phyloP scores from a whole-genome alignment of 2,797 vertebrate species.

The Enteromius trimaculatus region DNA sequence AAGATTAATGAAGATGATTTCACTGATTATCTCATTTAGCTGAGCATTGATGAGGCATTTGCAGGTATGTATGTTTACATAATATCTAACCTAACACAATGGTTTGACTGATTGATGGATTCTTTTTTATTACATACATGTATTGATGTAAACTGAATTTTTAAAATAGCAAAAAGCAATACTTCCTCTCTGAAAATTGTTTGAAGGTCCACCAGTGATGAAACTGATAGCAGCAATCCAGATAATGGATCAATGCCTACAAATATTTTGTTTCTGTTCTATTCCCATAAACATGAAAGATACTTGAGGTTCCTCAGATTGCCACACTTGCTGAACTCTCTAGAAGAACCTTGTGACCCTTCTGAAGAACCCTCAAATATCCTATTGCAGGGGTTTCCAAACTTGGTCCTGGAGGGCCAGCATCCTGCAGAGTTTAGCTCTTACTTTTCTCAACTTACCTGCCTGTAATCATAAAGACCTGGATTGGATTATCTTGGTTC shows the following conservation, averaged over 20 bases:
- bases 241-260: constrained; percentile 63
- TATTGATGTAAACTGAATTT: background rate
- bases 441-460: background rate
- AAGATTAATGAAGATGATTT: background rate
- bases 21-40: constrained; percentile 58
- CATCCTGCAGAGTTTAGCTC: background rate
- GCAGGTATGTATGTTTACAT: background rate
- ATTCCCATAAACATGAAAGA: background rate
- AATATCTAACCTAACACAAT: background rate
- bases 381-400: background rate
- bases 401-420: background rate
- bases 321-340: background rate
- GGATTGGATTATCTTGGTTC: background rate
- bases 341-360: background rate
- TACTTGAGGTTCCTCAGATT: background rate
- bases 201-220: constrained; percentile 74
- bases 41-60: constrained; percentile 71
- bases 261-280: background rate
- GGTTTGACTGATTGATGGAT: background rate
- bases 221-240: constrained; percentile 81
- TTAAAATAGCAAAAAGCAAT: background rate
- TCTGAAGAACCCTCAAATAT: background rate
- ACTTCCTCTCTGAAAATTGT: background rate
- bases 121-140: background rate
- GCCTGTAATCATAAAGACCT: background rate